phyloP scores from a whole-genome alignment of 1,140 invertebrate genomes.

The Delia radicum region DNA sequence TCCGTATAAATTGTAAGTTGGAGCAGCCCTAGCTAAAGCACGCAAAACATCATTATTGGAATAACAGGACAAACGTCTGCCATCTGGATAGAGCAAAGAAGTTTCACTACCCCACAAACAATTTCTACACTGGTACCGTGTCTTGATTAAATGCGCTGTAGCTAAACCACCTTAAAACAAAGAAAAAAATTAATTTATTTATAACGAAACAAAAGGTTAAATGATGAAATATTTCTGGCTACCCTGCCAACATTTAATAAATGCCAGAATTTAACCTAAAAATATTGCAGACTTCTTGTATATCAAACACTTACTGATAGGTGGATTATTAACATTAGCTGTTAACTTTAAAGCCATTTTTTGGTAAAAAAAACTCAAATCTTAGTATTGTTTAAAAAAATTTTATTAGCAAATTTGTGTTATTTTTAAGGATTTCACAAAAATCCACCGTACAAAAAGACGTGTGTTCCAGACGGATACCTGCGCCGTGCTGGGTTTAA shows the following conservation, averaged over 20 bases:
- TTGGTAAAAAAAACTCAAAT: not conserved
- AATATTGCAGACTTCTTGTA: constrained; percentile 22
- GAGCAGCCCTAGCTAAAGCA: constrained; percentile 60
- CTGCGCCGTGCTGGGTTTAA: too few relatives aligned
- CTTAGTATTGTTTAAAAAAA: not conserved
- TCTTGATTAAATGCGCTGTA: constrained; percentile 54
- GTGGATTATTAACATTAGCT: constrained; percentile 53
- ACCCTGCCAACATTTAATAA: not conserved
- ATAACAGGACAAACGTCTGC: constrained; percentile 56
- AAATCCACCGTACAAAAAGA: not conserved
- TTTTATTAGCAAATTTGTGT: not conserved
- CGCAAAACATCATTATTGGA: constrained; percentile 66
- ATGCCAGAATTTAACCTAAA: constrained; percentile 40
- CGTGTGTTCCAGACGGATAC: not conserved
- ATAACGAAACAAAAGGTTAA: not conserved
- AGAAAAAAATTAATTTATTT: not conserved
- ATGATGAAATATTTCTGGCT: not conserved
- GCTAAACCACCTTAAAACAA: constrained; percentile 54
- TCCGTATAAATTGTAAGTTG: constrained; percentile 58
- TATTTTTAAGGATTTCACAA: not conserved
- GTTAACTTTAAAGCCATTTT: constrained; percentile 51
- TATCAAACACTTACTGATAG: constrained; percentile 44
- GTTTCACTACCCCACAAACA: constrained; percentile 54
- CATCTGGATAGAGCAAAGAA: constrained; percentile 45
- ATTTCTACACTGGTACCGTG: constrained; percentile 49